A percentile compares a stretch with the other conserved stretches of the same genome.
Conservation (phyloP, 2,113 vertebrate species). For the Perognathus longimembris region DNA sequence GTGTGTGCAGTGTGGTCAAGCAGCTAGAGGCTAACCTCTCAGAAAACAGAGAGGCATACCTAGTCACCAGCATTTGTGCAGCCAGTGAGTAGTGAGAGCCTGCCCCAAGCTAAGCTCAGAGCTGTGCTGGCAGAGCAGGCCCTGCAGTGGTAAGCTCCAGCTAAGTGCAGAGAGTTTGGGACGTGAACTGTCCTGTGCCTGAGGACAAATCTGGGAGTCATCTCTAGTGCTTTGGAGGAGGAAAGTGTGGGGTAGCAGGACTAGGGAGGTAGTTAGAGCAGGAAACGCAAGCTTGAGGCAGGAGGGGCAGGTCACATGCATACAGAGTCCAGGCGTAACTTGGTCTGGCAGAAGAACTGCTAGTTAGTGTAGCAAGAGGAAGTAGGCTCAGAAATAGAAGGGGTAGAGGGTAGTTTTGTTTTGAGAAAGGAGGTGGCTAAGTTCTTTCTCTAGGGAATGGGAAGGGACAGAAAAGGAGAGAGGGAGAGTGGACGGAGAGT, state of each 20-base stretch:
- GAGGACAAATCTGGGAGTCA: background rate
- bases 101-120: background rate
- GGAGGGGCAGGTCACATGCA: background rate
- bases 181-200: background rate
- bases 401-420: background rate
- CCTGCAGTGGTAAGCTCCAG: background rate
- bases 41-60: background rate
- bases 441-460: background rate
- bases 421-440: background rate
- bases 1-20: background rate
- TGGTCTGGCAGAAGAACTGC: no score
- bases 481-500: background rate
- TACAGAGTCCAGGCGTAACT: background rate
- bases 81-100: background rate
- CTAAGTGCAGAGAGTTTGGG: background rate
- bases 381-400: background rate
- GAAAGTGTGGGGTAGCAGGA: background rate
- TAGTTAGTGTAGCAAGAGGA: background rate
- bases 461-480: no score
- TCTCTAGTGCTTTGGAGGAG: background rate
- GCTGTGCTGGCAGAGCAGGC: background rate
- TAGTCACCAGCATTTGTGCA: background rate
- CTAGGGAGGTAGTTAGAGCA: background rate
- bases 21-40: background rate
- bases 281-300: background rate